Evolutionary conservation across 2,113 vertebrate genomes (phyloP).

Genomic region (Nesospiza acunhae): DNA sequence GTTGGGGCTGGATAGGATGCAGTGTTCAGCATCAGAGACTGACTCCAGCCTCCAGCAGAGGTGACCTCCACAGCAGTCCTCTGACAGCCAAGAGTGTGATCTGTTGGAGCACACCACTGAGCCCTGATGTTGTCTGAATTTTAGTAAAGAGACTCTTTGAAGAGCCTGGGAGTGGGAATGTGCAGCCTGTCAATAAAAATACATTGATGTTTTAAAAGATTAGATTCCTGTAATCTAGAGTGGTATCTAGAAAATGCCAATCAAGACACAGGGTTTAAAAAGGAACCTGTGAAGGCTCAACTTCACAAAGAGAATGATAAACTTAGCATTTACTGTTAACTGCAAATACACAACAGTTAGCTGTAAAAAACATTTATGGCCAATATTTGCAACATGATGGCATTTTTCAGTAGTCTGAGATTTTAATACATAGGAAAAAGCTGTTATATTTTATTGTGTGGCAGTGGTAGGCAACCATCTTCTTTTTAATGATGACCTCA

Average conservation of each 20-base stretch:
- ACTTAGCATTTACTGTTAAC: background rate
- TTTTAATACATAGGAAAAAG: background rate
- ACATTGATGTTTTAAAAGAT: background rate
- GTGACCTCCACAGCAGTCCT: background rate
- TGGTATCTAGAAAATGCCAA: background rate
- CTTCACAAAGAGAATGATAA: background rate
- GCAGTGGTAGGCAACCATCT: background rate
- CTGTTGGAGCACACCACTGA: background rate
- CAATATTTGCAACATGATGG: background rate
- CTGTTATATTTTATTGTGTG: background rate
- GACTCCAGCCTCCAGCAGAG: background rate
- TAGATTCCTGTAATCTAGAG: background rate
- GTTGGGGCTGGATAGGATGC: background rate
- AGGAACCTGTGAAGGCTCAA: background rate
- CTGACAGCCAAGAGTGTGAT: background rate
- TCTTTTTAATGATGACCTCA: slow-evolving; percentile 18
- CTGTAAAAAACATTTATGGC: background rate
- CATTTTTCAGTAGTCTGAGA: background rate
- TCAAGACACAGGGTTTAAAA: background rate
- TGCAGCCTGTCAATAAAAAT: background rate
- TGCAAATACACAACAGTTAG: background rate
- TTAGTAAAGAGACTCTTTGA: background rate
- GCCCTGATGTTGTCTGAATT: background rate
- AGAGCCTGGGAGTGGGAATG: background rate
- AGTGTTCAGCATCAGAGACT: background rate